Base-by-base conservation (phyloP, 2,888 invertebrate genomes). In the Philaethria dido region DNA sequence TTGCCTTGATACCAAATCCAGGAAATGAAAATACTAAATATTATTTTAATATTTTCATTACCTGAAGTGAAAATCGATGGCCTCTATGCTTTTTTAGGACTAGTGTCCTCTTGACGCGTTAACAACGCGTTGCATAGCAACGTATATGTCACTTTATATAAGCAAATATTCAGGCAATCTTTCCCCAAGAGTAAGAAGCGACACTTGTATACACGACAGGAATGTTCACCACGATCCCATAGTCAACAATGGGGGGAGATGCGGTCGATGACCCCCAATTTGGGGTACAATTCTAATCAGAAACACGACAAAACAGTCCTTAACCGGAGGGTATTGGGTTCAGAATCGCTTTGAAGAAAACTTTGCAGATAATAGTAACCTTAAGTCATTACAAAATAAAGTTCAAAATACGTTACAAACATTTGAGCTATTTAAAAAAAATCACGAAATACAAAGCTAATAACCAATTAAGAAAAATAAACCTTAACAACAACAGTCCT, bases 231-330 rank as follows among this genome's bases (percentile, higher is more conserved):
- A 33, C 45, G 44, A 60, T 44, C 60, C 44, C 59, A 57, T 20
- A 20, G 60, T 16, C 60, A 20, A 47, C 60, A 3, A 25, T 29
- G 45, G 60, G 66, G 71, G 69, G n/a, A 55, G 69, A 68, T 59
- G 62, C 36, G 71, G 69, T 64, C 71, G 60, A 39, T 62, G 69
- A 71, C 65, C 71, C 62, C 59, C 14, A 18, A 42, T 69, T 69
- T 67, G 61, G 71, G 71, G 71, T 69, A 69, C 62, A 63, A 66
- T 3, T 44, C 44, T 69, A 67, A 62, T 63, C 33, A 64, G 20
- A 3, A 22, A 8, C 52, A 33, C 22, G 47, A 29, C 18, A 60
- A 45, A 22, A 29, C n/a, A n/a, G 25, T 13, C 63, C 14, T 47
- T 54, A 63, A 11, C 4, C 2, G 18, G n/a, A 18, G 3, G n/a